These are phyloP conservation scores for Arctocebus calabarensis DNA, from an alignment of 2,797 vertebrate species.

Conservation along the genomic window DNA sequence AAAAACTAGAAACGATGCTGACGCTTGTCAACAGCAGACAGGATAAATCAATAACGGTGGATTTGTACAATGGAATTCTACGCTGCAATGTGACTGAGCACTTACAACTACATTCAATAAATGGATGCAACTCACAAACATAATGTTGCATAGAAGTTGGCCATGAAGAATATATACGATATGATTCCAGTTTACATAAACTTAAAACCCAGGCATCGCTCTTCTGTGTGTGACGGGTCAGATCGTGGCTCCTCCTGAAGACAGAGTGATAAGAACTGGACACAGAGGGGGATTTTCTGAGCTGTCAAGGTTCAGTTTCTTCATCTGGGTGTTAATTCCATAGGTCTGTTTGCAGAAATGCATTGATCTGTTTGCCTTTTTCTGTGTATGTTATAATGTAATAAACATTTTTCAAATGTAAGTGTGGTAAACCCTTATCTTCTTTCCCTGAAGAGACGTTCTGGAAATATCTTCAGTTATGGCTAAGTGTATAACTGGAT, in stretches of 20 bases:
- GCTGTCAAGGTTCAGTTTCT: neutral
- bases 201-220: neutral
- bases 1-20: neutral
- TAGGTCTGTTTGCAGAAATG: neutral
- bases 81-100: neutral
- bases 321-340: neutral
- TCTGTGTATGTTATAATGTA: neutral
- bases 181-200: neutral
- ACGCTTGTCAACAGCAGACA: neutral
- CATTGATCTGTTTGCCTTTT: neutral
- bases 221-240: neutral
- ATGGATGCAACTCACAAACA: neutral
- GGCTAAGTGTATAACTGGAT: neutral
- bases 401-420: neutral
- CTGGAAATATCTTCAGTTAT: neutral
- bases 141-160: neutral
- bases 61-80: neutral
- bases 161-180: neutral
- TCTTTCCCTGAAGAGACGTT: neutral
- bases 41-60: neutral
- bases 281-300: neutral
- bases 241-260: neutral
- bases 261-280: neutral
- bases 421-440: neutral
- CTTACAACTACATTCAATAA: too few relatives aligned